Evolutionary conservation across 2,888 invertebrate genomes (phyloP).

Genomic region (Hydroisotoma schaefferi): DNA sequence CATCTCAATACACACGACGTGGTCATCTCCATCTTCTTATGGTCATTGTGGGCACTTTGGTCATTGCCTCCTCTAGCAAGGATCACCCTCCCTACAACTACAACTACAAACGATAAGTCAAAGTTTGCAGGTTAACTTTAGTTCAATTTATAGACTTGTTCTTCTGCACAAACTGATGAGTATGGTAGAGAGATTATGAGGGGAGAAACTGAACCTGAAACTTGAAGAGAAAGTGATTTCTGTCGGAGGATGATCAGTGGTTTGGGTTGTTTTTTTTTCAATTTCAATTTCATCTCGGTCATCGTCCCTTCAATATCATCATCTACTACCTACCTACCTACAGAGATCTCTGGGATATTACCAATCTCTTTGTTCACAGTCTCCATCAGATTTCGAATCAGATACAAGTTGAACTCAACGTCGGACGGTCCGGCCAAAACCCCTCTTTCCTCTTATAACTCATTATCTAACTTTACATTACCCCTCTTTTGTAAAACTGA

Average conservation of each 20-base stretch:
- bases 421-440: too few relatives aligned
- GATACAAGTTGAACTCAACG: too few relatives aligned
- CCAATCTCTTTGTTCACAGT: constrained; percentile 42
- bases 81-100: too few relatives aligned
- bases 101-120: too few relatives aligned
- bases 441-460: constrained; percentile 2
- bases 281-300: constrained; percentile 4
- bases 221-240: constrained; percentile 46
- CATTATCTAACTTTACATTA: not conserved
- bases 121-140: not conserved
- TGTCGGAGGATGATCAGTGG: constrained; percentile 41
- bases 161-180: not conserved
- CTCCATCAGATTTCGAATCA: constrained; percentile 39
- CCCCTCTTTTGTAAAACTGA: not conserved
- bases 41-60: not conserved
- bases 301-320: constrained; percentile 3
- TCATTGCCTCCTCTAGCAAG: too few relatives aligned
- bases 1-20: not conserved
- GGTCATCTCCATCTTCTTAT: not conserved
- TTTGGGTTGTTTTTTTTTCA: constrained; percentile 6
- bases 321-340: not conserved
- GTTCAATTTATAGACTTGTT: too few relatives aligned
- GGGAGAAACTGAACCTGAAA: constrained; percentile 40
- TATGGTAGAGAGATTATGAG: not conserved
- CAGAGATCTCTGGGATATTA: constrained; percentile 22